phyloP scores from a whole-genome alignment of 2,113 vertebrate genomes.

The Oryzias celebensis region DNA sequence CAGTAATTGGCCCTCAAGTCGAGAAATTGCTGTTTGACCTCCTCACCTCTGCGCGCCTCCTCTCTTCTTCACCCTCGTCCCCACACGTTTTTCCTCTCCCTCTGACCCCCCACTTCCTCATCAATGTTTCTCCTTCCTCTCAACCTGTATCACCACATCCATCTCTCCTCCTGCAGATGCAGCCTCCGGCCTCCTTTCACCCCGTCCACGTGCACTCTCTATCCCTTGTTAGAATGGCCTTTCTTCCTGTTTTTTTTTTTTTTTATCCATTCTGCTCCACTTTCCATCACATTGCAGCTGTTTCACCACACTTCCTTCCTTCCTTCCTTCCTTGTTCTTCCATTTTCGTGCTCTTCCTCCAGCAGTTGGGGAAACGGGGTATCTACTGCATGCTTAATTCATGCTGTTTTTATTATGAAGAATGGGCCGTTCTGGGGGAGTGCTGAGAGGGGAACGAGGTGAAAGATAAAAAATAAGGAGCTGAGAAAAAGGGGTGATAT shows the following conservation, averaged over 20 bases:
- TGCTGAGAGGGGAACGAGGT: slow-evolving; percentile 43
- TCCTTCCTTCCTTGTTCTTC: slow-evolving; percentile 21
- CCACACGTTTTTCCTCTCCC: slow-evolving; percentile 28
- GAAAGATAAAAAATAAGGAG: slow-evolving; percentile 60
- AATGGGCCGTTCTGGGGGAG: slow-evolving; percentile 48
- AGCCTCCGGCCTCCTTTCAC: slow-evolving; percentile 10
- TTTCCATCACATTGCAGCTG: slow-evolving; percentile 3
- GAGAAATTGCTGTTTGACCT: slow-evolving; percentile 72
- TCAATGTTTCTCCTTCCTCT: slow-evolving; percentile 72
- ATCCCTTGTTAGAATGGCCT: not conserved
- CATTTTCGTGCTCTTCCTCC: slow-evolving; percentile 31
- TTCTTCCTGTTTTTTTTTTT: slow-evolving; percentile 16
- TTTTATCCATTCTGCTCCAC: slow-evolving; percentile 30
- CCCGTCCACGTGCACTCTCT: not conserved
- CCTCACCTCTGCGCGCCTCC: slow-evolving; percentile 55
- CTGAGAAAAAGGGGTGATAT: slow-evolving; percentile 57
- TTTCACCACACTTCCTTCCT: slow-evolving; percentile 34
- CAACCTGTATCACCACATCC: slow-evolving; percentile 72
- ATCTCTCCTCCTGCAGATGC: slow-evolving; percentile 61
- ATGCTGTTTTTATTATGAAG: slow-evolving; percentile 65
- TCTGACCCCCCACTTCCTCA: slow-evolving; percentile 37
- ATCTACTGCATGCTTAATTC: slow-evolving; percentile 70
- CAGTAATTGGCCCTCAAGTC: slow-evolving; percentile 77
- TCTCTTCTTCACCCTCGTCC: slow-evolving; percentile 18
- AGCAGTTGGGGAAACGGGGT: slow-evolving; percentile 56